Percentiles rank a stretch among this genome's conserved stretches.
Evolutionary conservation across 37 sponge, comb jelly and placozoan genomes (phyloP).

Genomic region (Cladorhizidae sp.): DNA sequence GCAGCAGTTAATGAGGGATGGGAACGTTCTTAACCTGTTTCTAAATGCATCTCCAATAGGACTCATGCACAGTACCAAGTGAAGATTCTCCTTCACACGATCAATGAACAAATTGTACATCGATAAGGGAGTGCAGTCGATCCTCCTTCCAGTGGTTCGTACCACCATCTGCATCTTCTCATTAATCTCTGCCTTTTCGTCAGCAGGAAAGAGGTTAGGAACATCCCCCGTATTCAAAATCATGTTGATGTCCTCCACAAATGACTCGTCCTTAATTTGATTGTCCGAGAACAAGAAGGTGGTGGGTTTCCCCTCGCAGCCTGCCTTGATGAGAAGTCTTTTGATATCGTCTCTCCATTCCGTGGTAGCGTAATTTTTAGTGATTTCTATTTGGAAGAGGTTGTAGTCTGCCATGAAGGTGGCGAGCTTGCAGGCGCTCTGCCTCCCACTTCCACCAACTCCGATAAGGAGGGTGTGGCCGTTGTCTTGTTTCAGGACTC

Average conservation of each 20-base stretch:
- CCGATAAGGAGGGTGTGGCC: slow-evolving; percentile 95
- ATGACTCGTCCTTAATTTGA: slow-evolving; percentile 97
- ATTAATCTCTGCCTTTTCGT: slow-evolving; percentile 95
- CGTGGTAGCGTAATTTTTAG: slow-evolving; percentile 85
- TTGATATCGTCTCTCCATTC: slow-evolving; percentile 98
- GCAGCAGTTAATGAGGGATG: slow-evolving; percentile 98
- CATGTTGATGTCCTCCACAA: slow-evolving; percentile 98
- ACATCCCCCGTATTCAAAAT: slow-evolving; percentile 98
- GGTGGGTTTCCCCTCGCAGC: slow-evolving; percentile 84
- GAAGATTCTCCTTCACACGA: slow-evolving; percentile 91
- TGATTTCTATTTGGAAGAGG: slow-evolving; percentile 96
- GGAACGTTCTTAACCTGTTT: slow-evolving; percentile 94
- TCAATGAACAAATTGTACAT: slow-evolving; percentile 98
- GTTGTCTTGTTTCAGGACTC: slow-evolving; percentile 95
- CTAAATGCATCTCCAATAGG: slow-evolving; percentile 98
- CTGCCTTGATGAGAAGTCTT: slow-evolving; percentile 88
- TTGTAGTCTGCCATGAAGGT: slow-evolving; percentile 95
- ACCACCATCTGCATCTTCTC: slow-evolving; percentile 96
- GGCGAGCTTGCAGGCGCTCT: slow-evolving; percentile 95
- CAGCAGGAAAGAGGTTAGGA: slow-evolving; percentile 93
- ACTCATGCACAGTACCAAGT: slow-evolving; percentile 93
- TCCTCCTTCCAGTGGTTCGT: slow-evolving; percentile 75
- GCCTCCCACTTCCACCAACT: slow-evolving; percentile 96
- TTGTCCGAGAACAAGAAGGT: slow-evolving; percentile 97
- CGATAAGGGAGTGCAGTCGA: slow-evolving; percentile 92